phyloP scores from a whole-genome alignment of 2,888 invertebrate genomes.

The Resseliella maxima region DNA sequence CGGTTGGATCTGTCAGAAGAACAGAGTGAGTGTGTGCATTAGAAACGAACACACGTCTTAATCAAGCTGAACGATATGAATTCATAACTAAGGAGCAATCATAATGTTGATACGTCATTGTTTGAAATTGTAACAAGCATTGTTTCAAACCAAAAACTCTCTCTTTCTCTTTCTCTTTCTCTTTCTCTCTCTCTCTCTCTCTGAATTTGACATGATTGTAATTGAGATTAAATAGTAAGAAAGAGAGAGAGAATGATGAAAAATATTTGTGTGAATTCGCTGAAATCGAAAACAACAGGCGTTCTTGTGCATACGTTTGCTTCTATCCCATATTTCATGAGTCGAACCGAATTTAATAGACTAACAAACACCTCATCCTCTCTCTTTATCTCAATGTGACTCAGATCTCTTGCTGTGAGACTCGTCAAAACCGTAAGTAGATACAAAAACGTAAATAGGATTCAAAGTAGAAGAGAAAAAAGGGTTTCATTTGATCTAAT shows the following conservation, averaged over 20 bases:
- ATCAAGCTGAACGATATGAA: constrained; percentile 29
- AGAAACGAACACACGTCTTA: constrained; percentile 29
- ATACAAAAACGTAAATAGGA: neutral
- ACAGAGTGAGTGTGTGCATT: neutral
- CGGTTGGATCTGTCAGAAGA: neutral
- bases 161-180: no score
- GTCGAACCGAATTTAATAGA: neutral
- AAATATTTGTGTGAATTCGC: neutral
- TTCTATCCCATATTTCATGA: neutral
- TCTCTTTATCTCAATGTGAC: neutral
- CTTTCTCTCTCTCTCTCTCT: no score
- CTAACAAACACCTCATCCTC: constrained; percentile 41
- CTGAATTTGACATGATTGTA: no score
- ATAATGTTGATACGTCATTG: neutral
- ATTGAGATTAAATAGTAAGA: neutral
- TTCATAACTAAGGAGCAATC: constrained; percentile 14
- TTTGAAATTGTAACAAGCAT: neutral
- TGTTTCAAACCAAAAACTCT: neutral
- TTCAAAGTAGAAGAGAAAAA: neutral
- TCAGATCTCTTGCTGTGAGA: neutral
- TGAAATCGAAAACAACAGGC: constrained; percentile 38
- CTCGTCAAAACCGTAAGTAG: neutral
- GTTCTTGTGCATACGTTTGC: neutral
- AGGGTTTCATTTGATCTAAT: constrained; percentile 49
- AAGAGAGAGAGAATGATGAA: neutral